Evolutionary conservation across 2,113 vertebrate species (phyloP), one percentile per base, ranked within the genome.

Genomic region (Nematolebias whitei): DNA sequence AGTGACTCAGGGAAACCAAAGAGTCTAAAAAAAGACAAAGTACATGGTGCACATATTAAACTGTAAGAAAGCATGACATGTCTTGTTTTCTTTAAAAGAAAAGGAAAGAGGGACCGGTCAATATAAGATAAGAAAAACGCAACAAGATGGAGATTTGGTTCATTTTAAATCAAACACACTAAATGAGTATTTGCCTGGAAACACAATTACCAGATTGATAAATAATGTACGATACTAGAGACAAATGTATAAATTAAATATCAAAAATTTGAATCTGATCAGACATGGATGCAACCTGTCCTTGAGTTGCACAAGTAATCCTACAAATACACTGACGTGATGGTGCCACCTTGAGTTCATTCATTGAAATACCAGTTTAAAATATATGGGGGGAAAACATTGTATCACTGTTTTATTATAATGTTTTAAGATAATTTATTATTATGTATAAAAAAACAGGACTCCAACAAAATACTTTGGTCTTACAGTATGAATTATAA

Each of bases 261-360:
- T 35, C 32, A 35, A 38, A 13, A 44, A 47, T n/a, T n/a, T n/a
- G n/a, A n/a, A n/a, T n/a, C 56, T 12, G 59, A 29, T 8, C 75
- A 35, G 13, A 50, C 41, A 68, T 0, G 0, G 45, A 26, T 26
- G 32, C 67, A 72, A 56, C 55, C 23, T 82, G 67, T 16, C 81
- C 73, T 78, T 83, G 58, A 82, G 43, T 72, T 58, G 29, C 52
- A 62, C 44, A 18, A 12, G 38, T 19, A 67, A 60, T 50, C 49
- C 7, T 18, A 24, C 3, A 55, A 10, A 18, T 45, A 29, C 2
- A 16, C 47, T 41, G 15, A 41, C 23, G 38, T 1, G 19, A 23
- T 35, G 68, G 23, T 40, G 74, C 79, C 81, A 64, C 72, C 76
- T 67, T 61, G 52, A 83, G 79, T 66, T 18, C 16, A 35, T 2